Base-by-base conservation (phyloP, 1,140 invertebrate genomes). In the Latrodectus geometricus region DNA sequence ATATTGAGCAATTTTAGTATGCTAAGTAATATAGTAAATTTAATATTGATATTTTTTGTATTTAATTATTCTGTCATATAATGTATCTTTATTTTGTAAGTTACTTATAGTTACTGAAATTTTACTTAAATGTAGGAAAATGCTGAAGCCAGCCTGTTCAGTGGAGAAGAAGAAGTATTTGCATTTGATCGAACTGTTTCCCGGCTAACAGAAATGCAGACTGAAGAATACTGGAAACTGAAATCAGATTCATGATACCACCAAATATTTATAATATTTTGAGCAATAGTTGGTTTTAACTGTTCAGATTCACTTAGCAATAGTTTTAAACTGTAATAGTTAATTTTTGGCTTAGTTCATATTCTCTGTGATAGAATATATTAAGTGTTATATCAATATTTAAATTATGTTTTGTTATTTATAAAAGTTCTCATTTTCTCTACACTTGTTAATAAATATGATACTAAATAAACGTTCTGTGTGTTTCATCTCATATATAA, bases 161-260 rank as follows among this genome's bases (percentile, higher is more conserved):
- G 96, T 48, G 98, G 97, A 0, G 96, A 98, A 90, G 98, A 99
- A 91, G 98, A 99, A 92, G 92, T 98, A 82, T 99, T 99, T 93
- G 98, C 98, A 11, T 98, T 97, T 91, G 96, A 98, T 88, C 93
- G 98, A 83, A 98, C 97, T 20, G 91, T 98, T 15, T 99, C 97
- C 0, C 92, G 98, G 76, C 92, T 99, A 35, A 94, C 94, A 75
- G 97, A 99, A 93, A 99, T 99, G 97, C 97, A 98, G 92, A 97
- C 95, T 4, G 93, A 94, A 83, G 95, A 96, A 86, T 99, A 99
- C 92, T 98, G 97, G 97, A 94, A 95, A 73, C 93, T 75, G 5
- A 56, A 75, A 76, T 79, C 61, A 35, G 66, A 14, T n/a, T 70
- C 74, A 17, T 86, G 73, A 86, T 86, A 74, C 15, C 48, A 23